A percentile compares a stretch with the other conserved stretches of the same genome.
These are phyloP conservation scores for Standfussiana lucernea DNA, from an alignment of 2,888 invertebrate genomes.

Conservation along the genomic window DNA sequence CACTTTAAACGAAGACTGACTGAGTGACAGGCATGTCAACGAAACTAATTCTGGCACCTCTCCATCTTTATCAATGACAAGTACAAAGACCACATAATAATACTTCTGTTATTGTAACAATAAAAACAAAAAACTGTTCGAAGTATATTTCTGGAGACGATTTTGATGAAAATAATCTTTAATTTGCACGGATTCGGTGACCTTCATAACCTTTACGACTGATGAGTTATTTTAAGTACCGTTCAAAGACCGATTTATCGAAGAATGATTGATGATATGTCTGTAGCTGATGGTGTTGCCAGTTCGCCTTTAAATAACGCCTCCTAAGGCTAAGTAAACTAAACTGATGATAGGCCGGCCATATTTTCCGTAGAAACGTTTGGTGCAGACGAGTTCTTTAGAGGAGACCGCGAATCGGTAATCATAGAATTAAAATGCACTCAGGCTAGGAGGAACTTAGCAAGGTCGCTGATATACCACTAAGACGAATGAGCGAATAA, in stretches of 20 bases:
- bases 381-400: not conserved
- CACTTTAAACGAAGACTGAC: not conserved
- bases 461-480: not conserved
- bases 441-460: not conserved
- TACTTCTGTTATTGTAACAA: constrained; percentile 9
- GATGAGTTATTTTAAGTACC: constrained; percentile 10
- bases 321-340: too few species aligned
- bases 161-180: constrained; percentile 29
- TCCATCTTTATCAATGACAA: constrained; percentile 32
- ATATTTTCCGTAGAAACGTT: not conserved
- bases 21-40: constrained; percentile 8
- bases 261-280: constrained; percentile 13
- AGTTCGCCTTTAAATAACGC: not conserved
- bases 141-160: constrained; percentile 16
- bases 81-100: constrained; percentile 7
- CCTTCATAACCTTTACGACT: not conserved
- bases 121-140: constrained; percentile 15
- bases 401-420: not conserved
- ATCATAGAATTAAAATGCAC: not conserved
- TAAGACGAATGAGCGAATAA: not conserved
- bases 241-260: constrained; percentile 19
- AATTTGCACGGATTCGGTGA: constrained; percentile 12
- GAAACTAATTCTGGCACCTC: constrained; percentile 47
- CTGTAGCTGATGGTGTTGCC: constrained; percentile 3
- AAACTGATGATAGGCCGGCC: not conserved